Conservation (phyloP, 1,140 invertebrate species). For the Panagrolaimus sp. region DNA sequence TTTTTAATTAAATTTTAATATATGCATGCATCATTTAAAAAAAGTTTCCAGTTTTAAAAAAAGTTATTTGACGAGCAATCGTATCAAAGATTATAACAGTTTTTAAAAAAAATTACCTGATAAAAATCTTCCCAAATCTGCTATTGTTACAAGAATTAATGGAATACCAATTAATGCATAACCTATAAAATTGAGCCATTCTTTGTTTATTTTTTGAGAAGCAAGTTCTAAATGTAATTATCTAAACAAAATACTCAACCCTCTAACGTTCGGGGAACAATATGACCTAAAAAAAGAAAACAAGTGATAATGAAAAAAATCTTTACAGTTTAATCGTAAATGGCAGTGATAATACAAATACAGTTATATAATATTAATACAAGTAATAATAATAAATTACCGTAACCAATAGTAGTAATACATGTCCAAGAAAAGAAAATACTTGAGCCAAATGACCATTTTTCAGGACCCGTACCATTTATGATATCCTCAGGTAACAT, state of each 20-base stretch:
- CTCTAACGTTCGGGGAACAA: constrained; percentile 62
- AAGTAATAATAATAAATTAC: too few relatives aligned
- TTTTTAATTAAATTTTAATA: too few relatives aligned
- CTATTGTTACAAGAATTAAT: constrained; percentile 62
- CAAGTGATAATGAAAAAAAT: constrained; percentile 14
- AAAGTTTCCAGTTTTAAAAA: too few relatives aligned
- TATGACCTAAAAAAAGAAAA: constrained; percentile 59
- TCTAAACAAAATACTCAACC: constrained; percentile 61
- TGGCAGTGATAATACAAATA: too few relatives aligned
- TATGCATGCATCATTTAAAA: too few relatives aligned
- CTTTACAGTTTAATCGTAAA: too few relatives aligned
- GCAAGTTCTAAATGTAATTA: too few relatives aligned
- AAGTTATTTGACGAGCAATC: neutral
- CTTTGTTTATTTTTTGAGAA: too few relatives aligned
- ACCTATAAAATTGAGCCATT: constrained; percentile 31
- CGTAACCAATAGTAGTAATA: constrained; percentile 54
- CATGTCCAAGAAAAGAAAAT: constrained; percentile 58
- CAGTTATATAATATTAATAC: too few relatives aligned
- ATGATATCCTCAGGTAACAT: constrained; percentile 56
- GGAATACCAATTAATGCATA: constrained; percentile 62
- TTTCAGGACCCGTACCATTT: constrained; percentile 47
- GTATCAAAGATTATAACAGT: constrained; percentile 6
- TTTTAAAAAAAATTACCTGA: constrained; percentile 42
- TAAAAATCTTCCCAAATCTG: constrained; percentile 61
- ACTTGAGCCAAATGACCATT: constrained; percentile 56